Evolutionary conservation across 2,888 invertebrate genomes (phyloP), one percentile per base, ranked within the genome.

Genomic region (Caenorhabditis sp.): DNA sequence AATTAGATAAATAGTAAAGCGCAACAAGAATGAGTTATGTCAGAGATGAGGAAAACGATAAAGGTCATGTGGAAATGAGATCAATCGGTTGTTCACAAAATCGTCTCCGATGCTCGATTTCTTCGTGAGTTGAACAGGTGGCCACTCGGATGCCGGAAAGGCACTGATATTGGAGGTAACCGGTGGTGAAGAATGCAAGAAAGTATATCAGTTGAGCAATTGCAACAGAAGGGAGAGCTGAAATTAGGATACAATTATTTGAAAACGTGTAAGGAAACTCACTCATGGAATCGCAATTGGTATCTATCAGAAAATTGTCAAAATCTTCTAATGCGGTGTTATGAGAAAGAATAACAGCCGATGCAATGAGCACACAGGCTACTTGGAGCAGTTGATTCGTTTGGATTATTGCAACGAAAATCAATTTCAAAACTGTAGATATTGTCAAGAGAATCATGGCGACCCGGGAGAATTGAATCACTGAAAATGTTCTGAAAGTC

Each of bases 251-350:
- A 28, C 14, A 8, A 5, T 26, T n/a, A n/a, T n/a, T n/a, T n/a
- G n/a, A n/a, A n/a, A n/a, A n/a, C n/a, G n/a, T n/a, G n/a, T n/a
- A n/a, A n/a, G 16, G 24, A 28, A 72, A 59, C 44, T 61, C 28
- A 81, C 81, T 59, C 81, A 81, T 81, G 24, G 81, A 81, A 49
- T 81, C 81, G 56, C 81, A 81, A 35, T 56, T 47, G 7, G 81
- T 61, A 26, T 49, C 56, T 12, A 54, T 26, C 2, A 81, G 28
- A n/a, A 81, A 81, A 24, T 47, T 47, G 38, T 81, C 81, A 49
- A 63, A 81, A 35, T 81, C 81, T 22, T 81, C 63, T 0, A 81
- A 28, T 19, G 63, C 74, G 5, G 75, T 63, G 31, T 74, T 81
- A 58, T 81, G 81, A n/a, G 74, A 75, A 8, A 81, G 24, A 16